These are phyloP conservation scores for Nesometra sesokonis DNA, from an alignment of 35 echinoderm and acorn worm species.

Conservation along the genomic window DNA sequence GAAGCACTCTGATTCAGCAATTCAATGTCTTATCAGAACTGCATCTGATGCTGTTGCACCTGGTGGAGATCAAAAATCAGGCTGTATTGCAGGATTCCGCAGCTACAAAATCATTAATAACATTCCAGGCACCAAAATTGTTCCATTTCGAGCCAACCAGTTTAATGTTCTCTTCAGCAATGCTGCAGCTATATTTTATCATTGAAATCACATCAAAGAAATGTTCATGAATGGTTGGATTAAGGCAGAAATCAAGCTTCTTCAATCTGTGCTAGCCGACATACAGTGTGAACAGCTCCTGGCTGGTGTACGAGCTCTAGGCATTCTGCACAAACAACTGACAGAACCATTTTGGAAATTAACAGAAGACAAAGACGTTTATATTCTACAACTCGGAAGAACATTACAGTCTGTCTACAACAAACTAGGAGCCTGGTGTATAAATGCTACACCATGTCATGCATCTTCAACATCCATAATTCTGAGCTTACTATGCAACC, in stretches of 20 bases:
- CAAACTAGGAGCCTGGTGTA: neutral
- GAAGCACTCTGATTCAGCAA: constrained; percentile 22
- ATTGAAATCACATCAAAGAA: neutral
- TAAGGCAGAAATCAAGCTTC: constrained; percentile 16
- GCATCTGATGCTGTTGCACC: constrained; percentile 14
- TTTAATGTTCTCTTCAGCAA: constrained; percentile 21
- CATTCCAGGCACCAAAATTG: neutral
- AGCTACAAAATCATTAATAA: neutral
- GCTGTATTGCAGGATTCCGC: neutral
- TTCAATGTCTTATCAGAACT: constrained; percentile 8
- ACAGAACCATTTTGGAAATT: constrained; percentile 24
- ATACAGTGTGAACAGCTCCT: neutral
- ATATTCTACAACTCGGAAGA: neutral
- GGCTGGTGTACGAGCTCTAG: constrained; percentile 18
- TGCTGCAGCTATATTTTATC: constrained; percentile 8
- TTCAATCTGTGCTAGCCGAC: constrained; percentile 7
- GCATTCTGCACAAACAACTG: constrained; percentile 25
- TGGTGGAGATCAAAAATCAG: constrained; percentile 22
- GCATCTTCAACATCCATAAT: neutral
- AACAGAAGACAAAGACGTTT: neutral
- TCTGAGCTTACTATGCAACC: neutral
- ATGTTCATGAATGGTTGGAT: constrained; percentile 5
- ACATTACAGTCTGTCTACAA: neutral
- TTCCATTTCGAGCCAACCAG: constrained; percentile 3
- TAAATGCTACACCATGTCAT: neutral